Evolutionary conservation across 2,797 vertebrate genomes (phyloP).

Genomic region (Kryptolebias ocellatus): DNA sequence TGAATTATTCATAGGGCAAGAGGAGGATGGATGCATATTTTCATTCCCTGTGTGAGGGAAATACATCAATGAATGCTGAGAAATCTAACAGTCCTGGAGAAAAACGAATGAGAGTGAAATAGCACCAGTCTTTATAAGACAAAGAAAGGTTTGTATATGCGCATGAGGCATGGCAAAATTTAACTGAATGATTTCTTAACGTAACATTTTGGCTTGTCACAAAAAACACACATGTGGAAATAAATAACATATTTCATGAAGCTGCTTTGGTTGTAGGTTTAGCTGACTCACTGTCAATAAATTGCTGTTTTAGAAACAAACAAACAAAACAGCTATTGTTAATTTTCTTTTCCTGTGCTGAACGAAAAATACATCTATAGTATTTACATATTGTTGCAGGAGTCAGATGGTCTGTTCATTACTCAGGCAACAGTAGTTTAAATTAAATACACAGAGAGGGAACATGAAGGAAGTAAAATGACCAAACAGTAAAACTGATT

Average conservation of each 20-base stretch:
- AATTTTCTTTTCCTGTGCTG: not conserved
- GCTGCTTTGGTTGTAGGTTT: not conserved
- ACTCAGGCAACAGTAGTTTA: too few relatives aligned
- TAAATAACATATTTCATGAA: not conserved
- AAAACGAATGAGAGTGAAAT: constrained; percentile 31
- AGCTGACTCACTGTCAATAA: not conserved
- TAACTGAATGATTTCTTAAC: not conserved
- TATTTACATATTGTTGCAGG: too few relatives aligned
- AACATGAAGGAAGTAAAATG: not conserved
- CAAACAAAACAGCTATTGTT: not conserved
- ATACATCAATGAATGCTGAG: constrained; percentile 41
- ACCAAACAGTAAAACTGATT: not conserved
- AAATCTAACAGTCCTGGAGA: constrained; percentile 43
- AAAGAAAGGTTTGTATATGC: not conserved
- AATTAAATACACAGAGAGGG: too few relatives aligned
- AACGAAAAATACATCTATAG: too few relatives aligned
- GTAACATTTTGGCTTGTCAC: not conserved
- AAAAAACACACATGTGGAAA: constrained; percentile 5
- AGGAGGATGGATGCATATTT: constrained; percentile 41
- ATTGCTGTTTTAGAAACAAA: not conserved
- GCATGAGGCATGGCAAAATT: constrained; percentile 1
- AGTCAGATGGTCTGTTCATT: too few relatives aligned
- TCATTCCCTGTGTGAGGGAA: constrained; percentile 40
- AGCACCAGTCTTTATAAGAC: not conserved
- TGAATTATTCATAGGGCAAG: constrained; percentile 70